Percentiles rank a stretch among this genome's conserved stretches.
These are phyloP conservation scores for Lepus americanus DNA, from an alignment of 2,113 vertebrate genomes.

Conservation along the genomic window DNA sequence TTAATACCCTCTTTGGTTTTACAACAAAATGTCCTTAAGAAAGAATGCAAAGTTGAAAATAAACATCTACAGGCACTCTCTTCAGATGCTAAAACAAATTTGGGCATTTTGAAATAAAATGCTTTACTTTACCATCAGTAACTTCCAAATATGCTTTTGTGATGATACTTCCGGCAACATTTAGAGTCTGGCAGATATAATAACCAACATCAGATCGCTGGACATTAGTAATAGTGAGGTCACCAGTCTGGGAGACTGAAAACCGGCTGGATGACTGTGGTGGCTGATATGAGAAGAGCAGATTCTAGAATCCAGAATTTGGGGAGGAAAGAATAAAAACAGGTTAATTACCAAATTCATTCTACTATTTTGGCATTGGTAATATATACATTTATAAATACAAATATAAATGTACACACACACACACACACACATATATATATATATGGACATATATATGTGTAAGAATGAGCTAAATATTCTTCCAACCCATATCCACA, in stretches of 20 bases:
- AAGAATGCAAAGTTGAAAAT: constrained; percentile 36
- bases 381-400: not conserved
- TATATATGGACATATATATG: not conserved
- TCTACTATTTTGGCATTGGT: not conserved
- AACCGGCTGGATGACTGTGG: constrained; percentile 96
- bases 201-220: constrained; percentile 96
- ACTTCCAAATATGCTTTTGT: constrained; percentile 99
- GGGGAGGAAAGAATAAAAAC: constrained; percentile 47
- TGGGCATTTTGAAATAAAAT: constrained; percentile 67
- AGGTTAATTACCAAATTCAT: constrained; percentile 27
- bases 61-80: not conserved
- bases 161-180: constrained; percentile 98
- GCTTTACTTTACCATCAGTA: constrained; percentile 94
- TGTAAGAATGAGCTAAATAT: too few relatives aligned
- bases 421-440: not conserved
- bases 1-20: not conserved
- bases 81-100: constrained; percentile 23
- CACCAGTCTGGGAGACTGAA: constrained; percentile 98
- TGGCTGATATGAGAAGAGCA: constrained; percentile 98
- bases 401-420: not conserved
- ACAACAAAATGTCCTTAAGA: not conserved
- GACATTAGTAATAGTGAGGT: constrained; percentile 96
- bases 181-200: constrained; percentile 99
- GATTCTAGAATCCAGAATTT: constrained; percentile 89
- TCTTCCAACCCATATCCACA: not conserved